A percentile compares a stretch with the other conserved stretches of the same genome.
phyloP scores from a whole-genome alignment of 2,113 vertebrate genomes.

The Urocitellus parryii region DNA sequence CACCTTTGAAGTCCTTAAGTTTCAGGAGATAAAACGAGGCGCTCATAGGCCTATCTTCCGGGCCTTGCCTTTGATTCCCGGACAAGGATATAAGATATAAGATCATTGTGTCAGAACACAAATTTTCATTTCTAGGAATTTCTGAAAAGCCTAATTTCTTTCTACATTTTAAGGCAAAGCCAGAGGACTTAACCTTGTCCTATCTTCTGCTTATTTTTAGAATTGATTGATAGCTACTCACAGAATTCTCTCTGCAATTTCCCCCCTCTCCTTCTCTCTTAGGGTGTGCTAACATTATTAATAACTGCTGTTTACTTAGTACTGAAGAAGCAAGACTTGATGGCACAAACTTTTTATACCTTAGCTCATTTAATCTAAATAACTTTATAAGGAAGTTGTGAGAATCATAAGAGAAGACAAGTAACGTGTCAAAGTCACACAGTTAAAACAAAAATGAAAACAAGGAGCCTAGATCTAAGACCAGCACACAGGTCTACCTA shows the following conservation, averaged over 20 bases:
- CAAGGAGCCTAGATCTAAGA: background rate
- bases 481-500: background rate
- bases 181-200: conserved; percentile 44
- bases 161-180: conserved; percentile 56
- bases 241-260: background rate
- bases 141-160: conserved; percentile 49
- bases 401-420: background rate
- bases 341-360: background rate
- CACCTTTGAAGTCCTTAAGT: conserved; percentile 80
- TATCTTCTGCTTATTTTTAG: conserved; percentile 37
- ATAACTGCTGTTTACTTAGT: background rate
- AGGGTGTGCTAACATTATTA: background rate
- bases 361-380: background rate
- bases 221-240: background rate
- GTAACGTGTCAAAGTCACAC: background rate
- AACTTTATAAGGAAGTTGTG: background rate
- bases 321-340: background rate
- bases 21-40: conserved; percentile 76
- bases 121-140: conserved; percentile 69
- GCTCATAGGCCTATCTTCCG: conserved; percentile 62
- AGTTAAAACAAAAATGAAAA: background rate
- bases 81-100: conserved; percentile 73
- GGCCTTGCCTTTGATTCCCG: conserved; percentile 74
- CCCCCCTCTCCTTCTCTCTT: background rate
- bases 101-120: conserved; percentile 69